These are phyloP conservation scores for Pimephales promelas DNA, from an alignment of 2,113 vertebrate species.

Conservation along the genomic window DNA sequence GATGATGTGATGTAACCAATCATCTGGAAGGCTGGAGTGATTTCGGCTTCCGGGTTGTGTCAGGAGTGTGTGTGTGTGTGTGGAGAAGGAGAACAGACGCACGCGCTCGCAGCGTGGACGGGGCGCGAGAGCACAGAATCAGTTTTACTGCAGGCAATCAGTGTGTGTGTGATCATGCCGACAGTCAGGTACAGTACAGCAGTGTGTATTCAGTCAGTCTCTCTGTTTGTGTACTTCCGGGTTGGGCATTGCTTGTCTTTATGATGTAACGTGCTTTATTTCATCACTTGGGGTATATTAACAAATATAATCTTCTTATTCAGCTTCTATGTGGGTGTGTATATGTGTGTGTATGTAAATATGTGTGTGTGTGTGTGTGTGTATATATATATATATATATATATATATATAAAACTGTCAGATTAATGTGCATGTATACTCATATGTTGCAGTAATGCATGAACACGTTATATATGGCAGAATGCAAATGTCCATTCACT, in stretches of 20 bases:
- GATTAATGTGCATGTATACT: not conserved
- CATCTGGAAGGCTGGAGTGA: slow-evolving; percentile 25
- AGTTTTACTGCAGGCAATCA: not conserved
- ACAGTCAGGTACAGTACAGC: slow-evolving; percentile 69
- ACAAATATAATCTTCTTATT: not conserved
- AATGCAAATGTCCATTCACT: not conserved
- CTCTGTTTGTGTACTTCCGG: not conserved
- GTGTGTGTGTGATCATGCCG: slow-evolving; percentile 66
- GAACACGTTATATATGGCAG: not conserved
- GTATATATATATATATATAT: no score
- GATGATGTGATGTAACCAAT: slow-evolving; percentile 53
- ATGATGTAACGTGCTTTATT: not conserved
- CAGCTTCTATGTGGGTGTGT: no score
- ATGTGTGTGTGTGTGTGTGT: no score
- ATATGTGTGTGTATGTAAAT: no score
- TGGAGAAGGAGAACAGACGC: not conserved
- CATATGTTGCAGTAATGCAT: not conserved
- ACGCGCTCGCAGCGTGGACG: slow-evolving; percentile 14
- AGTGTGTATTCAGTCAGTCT: not conserved
- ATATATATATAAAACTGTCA: not conserved
- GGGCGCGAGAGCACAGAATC: slow-evolving; percentile 4
- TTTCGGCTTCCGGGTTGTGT: slow-evolving; percentile 56
- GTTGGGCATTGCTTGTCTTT: not conserved
- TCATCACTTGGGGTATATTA: not conserved
- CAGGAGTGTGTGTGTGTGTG: no score